phyloP scores from a whole-genome alignment of 1,140 invertebrate genomes.

The Drosophila parvula region DNA sequence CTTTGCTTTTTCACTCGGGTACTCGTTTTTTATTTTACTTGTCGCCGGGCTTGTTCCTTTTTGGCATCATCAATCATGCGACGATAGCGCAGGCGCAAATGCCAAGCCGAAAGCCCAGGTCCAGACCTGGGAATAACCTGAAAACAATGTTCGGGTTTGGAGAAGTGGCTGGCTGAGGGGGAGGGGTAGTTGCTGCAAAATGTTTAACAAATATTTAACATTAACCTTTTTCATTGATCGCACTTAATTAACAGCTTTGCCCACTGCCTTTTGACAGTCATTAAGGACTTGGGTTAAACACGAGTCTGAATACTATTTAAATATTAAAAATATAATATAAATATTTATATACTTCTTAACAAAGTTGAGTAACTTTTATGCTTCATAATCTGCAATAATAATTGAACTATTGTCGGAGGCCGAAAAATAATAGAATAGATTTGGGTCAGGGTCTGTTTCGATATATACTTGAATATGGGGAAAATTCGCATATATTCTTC shows the following conservation, averaged over 20 bases:
- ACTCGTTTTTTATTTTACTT: conserved; percentile 17
- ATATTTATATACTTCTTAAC: neutral
- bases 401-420: conserved; percentile 23
- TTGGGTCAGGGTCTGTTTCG: conserved; percentile 21
- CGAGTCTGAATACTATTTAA: neutral
- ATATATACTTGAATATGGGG: conserved; percentile 1
- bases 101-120: conserved; percentile 23
- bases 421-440: conserved; percentile 11
- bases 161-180: neutral
- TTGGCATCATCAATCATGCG: conserved; percentile 61
- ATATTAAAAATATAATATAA: neutral
- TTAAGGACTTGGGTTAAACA: neutral
- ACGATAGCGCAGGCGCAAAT: conserved; percentile 62
- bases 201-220: conserved; percentile 47
- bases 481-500: conserved; percentile 14
- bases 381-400: conserved; percentile 10
- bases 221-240: conserved; percentile 55
- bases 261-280: conserved; percentile 8
- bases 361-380: neutral
- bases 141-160: conserved; percentile 17
- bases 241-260: conserved; percentile 24
- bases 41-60: conserved; percentile 45
- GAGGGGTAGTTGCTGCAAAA: conserved; percentile 7
- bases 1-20: conserved; percentile 25
- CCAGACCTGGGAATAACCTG: conserved; percentile 13